Percentiles rank a stretch among this genome's conserved stretches.
phyloP scores from a whole-genome alignment of 2,888 invertebrate species.

The Drosophila mercatorum region DNA sequence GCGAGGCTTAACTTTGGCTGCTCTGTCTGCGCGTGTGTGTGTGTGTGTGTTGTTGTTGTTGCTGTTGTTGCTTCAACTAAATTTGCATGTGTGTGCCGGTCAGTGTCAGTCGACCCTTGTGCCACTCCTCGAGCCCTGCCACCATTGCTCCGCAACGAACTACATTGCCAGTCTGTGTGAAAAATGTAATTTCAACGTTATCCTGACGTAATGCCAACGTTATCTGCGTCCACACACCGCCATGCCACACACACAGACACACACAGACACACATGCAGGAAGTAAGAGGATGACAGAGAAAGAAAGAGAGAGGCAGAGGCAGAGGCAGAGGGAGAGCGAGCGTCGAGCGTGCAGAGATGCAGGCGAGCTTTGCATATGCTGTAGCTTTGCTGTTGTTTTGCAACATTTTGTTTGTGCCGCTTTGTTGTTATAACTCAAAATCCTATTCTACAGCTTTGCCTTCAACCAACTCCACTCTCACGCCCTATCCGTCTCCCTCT shows the following conservation, averaged over 20 bases:
- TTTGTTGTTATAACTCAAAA: constrained; percentile 28
- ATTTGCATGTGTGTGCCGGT: constrained; percentile 72
- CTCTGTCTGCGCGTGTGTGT: constrained; percentile 18
- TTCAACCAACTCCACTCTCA: not conserved
- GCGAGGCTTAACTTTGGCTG: constrained; percentile 62
- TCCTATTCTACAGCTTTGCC: constrained; percentile 2
- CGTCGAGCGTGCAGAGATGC: not conserved
- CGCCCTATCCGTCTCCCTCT: not conserved
- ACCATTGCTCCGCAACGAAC: constrained; percentile 5
- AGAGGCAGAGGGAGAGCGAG: not conserved
- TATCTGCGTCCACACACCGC: constrained; percentile 69
- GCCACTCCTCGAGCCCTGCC: constrained; percentile 1
- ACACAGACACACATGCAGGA: not conserved
- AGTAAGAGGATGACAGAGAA: constrained; percentile 1
- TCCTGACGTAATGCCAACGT: constrained; percentile 77
- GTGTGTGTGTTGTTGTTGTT: constrained; percentile 20
- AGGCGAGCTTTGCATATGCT: constrained; percentile 53
- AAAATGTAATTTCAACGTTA: constrained; percentile 79
- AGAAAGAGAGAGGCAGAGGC: not conserved
- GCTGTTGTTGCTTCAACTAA: constrained; percentile 40
- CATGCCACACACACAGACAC: constrained; percentile 11
- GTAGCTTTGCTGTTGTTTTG: constrained; percentile 41
- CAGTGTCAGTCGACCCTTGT: constrained; percentile 46
- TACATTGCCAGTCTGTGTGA: constrained; percentile 61
- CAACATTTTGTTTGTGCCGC: constrained; percentile 28